Evolutionary conservation across 1,140 invertebrate species (phyloP), one percentile per base, ranked within the genome.

Genomic region (Augochlora pura): DNA sequence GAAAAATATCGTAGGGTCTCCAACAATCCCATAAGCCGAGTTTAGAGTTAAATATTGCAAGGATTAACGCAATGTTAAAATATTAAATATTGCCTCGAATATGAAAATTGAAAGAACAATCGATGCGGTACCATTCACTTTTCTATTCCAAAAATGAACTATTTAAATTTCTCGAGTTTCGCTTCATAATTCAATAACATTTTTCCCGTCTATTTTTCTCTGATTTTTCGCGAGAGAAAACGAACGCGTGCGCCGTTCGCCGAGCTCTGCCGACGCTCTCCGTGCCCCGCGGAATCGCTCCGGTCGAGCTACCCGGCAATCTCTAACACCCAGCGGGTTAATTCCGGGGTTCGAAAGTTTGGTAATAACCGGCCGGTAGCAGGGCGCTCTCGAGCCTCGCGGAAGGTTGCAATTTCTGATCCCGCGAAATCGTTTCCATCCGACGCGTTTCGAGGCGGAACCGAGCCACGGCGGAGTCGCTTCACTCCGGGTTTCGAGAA

Each of bases 341-440:
- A 77, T 72, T 7, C 12, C 9, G 60, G 49, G 76, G 68, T 77
- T 72, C 46, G 76, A 77, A 72, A 72, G 59, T 77, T 64, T 69
- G 76, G 76, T 77, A 64, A 77, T 77, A 52, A 77, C 68, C 54
- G 54, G 60, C 59, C 68, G 59, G 59, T 49, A 25, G 59, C 46
- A 46, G 27, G 27, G 32, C 76, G 76, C 59, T 71, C 64, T n/a
- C n/a, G n/a, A 77, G 68, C 21, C 32, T 21, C 57, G 12, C 23
- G 59, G 23, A n/a, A 72, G 23, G 27, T 54, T 71, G 39, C 42
- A 77, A 77, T 77, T 62, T 72, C 46, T 77, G 76, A 72, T 77
- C 71, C 71, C 23, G 32, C 66, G 21, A 72, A 64, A 54, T 38
- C 39, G 25, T 21, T 25, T 77, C 57, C 74, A 39, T 42, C 62